Conservation (phyloP, 2,113 vertebrate species). For the Nycticryphes semicollaris region DNA sequence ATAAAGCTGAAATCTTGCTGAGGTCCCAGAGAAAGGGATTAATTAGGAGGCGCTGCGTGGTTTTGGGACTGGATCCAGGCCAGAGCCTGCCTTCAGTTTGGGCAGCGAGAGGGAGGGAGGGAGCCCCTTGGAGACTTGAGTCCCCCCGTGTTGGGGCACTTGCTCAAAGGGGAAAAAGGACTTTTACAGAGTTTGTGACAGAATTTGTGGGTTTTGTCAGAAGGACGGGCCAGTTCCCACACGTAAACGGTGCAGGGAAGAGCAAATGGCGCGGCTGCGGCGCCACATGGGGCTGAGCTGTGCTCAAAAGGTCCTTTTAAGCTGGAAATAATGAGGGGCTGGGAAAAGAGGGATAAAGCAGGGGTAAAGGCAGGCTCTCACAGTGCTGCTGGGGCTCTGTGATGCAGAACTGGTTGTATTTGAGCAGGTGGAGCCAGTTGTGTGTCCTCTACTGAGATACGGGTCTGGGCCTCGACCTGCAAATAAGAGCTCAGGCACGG, state of each 20-base stretch:
- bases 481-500: neutral
- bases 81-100: neutral
- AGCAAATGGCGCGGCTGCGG: neutral
- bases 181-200: neutral
- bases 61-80: neutral
- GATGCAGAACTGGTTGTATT: neutral
- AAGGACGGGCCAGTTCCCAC: neutral
- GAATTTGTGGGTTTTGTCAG: neutral
- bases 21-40: neutral
- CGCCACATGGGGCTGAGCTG: neutral
- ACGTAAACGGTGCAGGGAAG: neutral
- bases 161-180: neutral
- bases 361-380: neutral
- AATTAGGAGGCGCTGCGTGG: neutral
- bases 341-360: neutral
- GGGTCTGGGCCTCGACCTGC: neutral
- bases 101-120: neutral
- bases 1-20: neutral
- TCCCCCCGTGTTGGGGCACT: neutral
- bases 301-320: neutral
- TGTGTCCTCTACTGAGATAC: neutral
- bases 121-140: neutral
- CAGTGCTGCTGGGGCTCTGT: neutral
- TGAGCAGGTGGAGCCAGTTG: neutral
- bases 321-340: neutral